Evolutionary conservation across 2,888 invertebrate genomes (phyloP).

Genomic region (Julus scanicus): DNA sequence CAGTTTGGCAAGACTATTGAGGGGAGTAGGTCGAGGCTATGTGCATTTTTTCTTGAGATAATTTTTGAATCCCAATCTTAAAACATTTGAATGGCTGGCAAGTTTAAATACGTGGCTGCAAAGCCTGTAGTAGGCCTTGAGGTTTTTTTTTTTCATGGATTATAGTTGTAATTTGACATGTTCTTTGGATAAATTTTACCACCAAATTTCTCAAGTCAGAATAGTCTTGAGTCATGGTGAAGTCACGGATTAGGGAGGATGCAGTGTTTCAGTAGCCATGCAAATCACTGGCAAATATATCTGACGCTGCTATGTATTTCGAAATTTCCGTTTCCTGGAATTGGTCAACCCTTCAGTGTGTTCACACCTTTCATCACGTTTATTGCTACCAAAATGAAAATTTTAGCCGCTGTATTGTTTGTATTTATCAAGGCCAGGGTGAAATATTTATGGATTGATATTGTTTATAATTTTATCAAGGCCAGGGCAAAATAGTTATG

Average conservation of each 20-base stretch:
- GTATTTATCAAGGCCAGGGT: background rate
- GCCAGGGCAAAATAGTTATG: too few species aligned
- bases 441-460: background rate
- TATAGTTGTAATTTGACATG: background rate
- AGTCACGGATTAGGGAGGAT: constrained; percentile 9
- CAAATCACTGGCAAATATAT: constrained; percentile 2
- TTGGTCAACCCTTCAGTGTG: constrained; percentile 1
- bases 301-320: background rate
- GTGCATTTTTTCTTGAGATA: background rate
- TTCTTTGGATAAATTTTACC: background rate
- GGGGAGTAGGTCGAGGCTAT: constrained; percentile 33
- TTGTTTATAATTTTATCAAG: too few species aligned
- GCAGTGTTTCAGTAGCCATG: background rate
- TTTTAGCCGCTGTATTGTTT: background rate
- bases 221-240: background rate
- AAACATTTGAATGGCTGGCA: background rate
- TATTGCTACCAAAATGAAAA: constrained; percentile 13
- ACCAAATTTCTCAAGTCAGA: background rate
- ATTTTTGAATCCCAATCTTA: background rate
- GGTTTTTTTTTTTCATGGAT: background rate
- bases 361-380: background rate
- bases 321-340: constrained; percentile 23
- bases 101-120: background rate
- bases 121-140: background rate
- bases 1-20: constrained; percentile 19